Base-by-base conservation (phyloP, 2,113 vertebrate species). In the Helogale parvula region DNA sequence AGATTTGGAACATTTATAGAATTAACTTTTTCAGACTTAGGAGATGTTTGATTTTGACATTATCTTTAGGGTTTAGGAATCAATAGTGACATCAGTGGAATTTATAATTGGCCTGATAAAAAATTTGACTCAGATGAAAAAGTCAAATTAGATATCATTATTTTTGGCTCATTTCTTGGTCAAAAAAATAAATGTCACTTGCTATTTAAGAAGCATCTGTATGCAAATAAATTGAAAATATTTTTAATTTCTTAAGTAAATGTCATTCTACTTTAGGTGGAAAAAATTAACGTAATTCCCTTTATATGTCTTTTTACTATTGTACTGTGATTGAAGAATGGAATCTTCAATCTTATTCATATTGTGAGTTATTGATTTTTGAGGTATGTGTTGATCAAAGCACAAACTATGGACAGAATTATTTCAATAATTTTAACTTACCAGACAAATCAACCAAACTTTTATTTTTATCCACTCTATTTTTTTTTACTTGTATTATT, bases 71-170 rank as follows among this genome's bases (percentile, higher is more conserved):
- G 13, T 27, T 74, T 82, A 45, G 27, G 35, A 93, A 80, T 33
- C 57, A 96, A 88, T 60, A 86, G 33, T 15, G 27, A 38, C 27
- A 77, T 77, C 25, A 84, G 19, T 81, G 6, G 23, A 69, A 65
- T 90, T 90, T 66, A 77, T 84, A 87, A 94, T 90, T 90, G 14
- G 23, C 41, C 83, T 85, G 89, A 93, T 93, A 76, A 63, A 72
- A 95, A 66, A 72, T 86, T 82, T 77, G 31, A 38, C 16, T 86
- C 87, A 45, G 15, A 91, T 84, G 35, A 38, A 72, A 94, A 93
- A 66, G 57, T 41, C 17, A 92, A 90, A 85, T 47, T 97, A 76
- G 33, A 17, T 69, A 47, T 74, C 11, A 29, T 88, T 65, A 35
- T 71, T 93, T 91, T 92, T 82, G 0, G 31, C 66, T 86, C 66